These are phyloP conservation scores for Dermatemys mawii DNA, from an alignment of 2,113 vertebrate genomes.

Conservation along the genomic window DNA sequence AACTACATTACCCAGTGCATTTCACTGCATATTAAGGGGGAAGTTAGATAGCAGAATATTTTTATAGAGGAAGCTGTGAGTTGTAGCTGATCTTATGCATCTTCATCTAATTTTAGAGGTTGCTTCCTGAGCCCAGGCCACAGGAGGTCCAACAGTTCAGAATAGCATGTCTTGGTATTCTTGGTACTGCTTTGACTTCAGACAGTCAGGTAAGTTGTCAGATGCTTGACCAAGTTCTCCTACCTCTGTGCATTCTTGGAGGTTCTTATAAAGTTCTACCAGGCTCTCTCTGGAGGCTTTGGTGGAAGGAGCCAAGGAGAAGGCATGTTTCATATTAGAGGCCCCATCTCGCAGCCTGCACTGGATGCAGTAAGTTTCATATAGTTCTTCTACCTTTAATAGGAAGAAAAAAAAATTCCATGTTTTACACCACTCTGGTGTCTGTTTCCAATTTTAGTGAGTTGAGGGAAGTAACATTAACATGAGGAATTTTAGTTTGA, in stretches of 20 bases:
- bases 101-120: neutral
- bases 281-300: constrained; percentile 93
- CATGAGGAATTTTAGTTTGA: neutral
- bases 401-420: neutral
- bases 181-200: neutral
- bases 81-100: neutral
- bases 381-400: constrained; percentile 93
- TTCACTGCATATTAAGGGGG: neutral
- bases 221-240: rapidly evolving
- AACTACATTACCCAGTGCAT: neutral
- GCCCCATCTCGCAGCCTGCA: constrained; percentile 91
- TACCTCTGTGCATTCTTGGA: constrained; percentile 93
- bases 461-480: neutral
- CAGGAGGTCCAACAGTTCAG: neutral
- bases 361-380: constrained; percentile 93
- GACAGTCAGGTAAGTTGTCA: neutral
- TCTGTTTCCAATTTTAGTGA: neutral
- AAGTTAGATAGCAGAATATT: neutral
- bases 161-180: neutral
- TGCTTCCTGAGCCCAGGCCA: neutral
- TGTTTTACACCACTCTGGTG: neutral
- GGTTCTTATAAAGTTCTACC: constrained; percentile 89
- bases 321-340: constrained; percentile 93
- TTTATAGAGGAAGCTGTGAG: neutral
- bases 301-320: constrained; percentile 85